Conservation (phyloP, 1,140 invertebrate genomes). For the Delia radicum region DNA sequence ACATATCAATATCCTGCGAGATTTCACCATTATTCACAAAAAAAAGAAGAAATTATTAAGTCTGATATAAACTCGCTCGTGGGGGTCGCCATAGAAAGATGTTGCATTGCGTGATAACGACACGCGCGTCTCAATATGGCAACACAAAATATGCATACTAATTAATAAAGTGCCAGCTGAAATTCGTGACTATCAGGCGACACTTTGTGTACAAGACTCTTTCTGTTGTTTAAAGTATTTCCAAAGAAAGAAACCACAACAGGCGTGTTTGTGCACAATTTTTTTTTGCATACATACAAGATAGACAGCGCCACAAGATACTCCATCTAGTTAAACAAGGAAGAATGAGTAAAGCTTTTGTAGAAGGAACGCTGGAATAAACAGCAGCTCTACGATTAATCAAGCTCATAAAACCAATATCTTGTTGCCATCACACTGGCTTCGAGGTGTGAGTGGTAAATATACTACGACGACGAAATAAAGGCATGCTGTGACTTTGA, state of each 20-base stretch:
- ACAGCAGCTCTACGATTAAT: slow-evolving; percentile 14
- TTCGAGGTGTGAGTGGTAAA: neutral
- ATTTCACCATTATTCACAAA: neutral
- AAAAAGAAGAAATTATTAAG: neutral
- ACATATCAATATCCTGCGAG: neutral
- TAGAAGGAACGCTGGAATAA: neutral
- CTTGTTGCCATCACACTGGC: neutral
- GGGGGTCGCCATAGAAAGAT: neutral
- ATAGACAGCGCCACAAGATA: neutral
- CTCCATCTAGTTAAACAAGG: neutral
- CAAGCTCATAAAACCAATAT: slow-evolving; percentile 5
- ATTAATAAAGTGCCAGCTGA: slow-evolving; percentile 4
- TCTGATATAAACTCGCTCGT: neutral
- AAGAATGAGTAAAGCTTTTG: neutral
- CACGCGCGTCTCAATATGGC: neutral
- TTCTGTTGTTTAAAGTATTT: neutral
- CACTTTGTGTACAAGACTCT: neutral
- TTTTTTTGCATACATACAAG: neutral
- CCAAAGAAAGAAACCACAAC: neutral
- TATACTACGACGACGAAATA: neutral
- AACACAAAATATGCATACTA: neutral
- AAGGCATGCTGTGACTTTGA: slow-evolving; percentile 7
- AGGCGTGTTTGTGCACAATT: neutral
- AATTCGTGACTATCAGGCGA: neutral
- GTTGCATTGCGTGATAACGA: slow-evolving; percentile 6